Evolutionary conservation across 2,888 invertebrate species (phyloP), one percentile per base, ranked within the genome.

Genomic region (Teleiodes luculella): DNA sequence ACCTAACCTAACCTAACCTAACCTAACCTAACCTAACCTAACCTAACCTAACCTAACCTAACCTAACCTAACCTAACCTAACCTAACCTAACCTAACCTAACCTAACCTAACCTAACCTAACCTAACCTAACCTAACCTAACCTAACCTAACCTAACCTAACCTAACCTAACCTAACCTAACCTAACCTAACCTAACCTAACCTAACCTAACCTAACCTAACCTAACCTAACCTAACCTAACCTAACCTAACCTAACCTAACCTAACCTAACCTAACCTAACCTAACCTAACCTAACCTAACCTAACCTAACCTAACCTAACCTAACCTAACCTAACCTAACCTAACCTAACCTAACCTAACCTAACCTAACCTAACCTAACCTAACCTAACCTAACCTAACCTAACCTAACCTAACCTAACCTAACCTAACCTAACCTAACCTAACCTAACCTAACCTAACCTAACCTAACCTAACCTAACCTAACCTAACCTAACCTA

Each of bases 341-440:
- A 52, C 52, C 48, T 48, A 52, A 53, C 49, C 54, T 49, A 54
- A 57, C 58, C 53, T 52, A 56, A 58, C 55, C 58, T 57, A 58
- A 58, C 58, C 57, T 55, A 56, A 57, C 57, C 55, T 57, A 58
- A 58, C 58, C 57, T 57, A 60, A 60, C 58, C 58, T 59, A 61
- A 61, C 58, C 56, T 56, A 61, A 59, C 58, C 61, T 61, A 61
- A 61, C 57, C 53, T 56, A 57, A 57, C 57, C 57, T 54, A 59
- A 61, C 58, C 52, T 55, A 57, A 57, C 56, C 56, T 58, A 56
- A 56, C 41, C 41, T 41, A 41, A 43, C 24, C 43, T 43, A 43
- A 43, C 43, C 43, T 43, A 43, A 43, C 43, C 56, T 52, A 56
- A 56, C 56, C 53, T 56, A 56, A 56, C 53, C 56, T 56, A 56